Base-by-base conservation (phyloP, 1,140 invertebrate genomes). In the Colletes gigas region DNA sequence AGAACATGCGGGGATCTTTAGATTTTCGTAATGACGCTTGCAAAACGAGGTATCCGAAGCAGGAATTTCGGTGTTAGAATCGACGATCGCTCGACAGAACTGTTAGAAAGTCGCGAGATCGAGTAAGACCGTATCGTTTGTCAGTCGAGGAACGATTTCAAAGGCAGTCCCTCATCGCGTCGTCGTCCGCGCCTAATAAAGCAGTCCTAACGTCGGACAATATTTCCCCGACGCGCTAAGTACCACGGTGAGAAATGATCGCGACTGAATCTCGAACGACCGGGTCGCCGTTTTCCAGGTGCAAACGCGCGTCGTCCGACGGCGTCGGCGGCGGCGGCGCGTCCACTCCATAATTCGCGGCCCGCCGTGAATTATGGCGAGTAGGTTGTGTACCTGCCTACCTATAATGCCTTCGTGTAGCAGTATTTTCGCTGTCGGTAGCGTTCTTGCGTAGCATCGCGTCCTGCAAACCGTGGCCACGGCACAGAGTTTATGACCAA, bases 311-410 rank as follows among this genome's bases (percentile, higher is more conserved):
- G 62, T 69, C 60, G 78, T 67, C 66, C 62, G 17, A 39, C 52
- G 19, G 39, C 30, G 60, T 57, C 44, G 21, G 59, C 67, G 44
- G 21, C 50, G 44, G 44, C 44, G 52, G 15, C 30, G 47, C 84
- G n/a, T 30, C 82, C 63, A 81, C 78, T 83, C 83, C 84, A 88
- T 85, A 88, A 87, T 88, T 88, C 83, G 73, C 74, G n/a, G 50
- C 15, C 57, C 69, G 52, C 8, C 12, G 67, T 88, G 80, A 88
- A 69, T 88, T 88, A 87, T 85, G 77, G 85, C 72, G 65, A 82
- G 75, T 70, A 44, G 75, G 41, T 79, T 66, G 76, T 68, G 75
- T 66, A 78, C 72, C 74, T 80, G 41, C 60, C 75, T 67, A n/a
- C 52, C 62, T 73, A 77, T 80, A 80, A 80, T 57, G 54, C 72